Conservation (phyloP, 2,797 vertebrate genomes). For the Takifugu rubripes region DNA sequence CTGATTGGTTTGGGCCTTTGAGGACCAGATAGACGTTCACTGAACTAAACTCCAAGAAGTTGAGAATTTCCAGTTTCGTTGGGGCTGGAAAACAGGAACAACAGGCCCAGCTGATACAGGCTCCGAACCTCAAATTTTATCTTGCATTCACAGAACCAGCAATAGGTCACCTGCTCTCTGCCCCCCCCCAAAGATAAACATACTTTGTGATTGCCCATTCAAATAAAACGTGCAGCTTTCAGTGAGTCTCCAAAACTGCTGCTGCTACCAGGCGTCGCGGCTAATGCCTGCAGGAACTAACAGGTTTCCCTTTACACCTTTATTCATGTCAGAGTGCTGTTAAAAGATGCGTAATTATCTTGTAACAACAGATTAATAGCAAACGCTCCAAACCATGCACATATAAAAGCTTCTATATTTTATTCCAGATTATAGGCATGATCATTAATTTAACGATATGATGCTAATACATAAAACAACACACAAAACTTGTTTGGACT, state of each 20-base stretch:
- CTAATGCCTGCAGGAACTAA: constrained; percentile 3
- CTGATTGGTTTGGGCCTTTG: constrained; percentile 69
- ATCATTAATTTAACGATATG: too few relatives aligned
- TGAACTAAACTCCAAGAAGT: constrained; percentile 40
- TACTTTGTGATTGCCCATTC: constrained; percentile 3
- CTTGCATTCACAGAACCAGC: constrained; percentile 22
- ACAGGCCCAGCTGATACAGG: constrained; percentile 26
- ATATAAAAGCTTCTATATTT: too few relatives aligned
- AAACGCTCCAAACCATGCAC: too few relatives aligned
- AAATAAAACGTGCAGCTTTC: not conserved
- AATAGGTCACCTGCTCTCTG: constrained; percentile 11
- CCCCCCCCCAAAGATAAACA: constrained; percentile 4
- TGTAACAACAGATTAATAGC: too few relatives aligned
- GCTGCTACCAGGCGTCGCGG: not conserved
- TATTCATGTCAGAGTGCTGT: too few relatives aligned
- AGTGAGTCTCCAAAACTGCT: constrained; percentile 8
- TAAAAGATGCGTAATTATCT: too few relatives aligned
- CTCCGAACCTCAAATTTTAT: constrained; percentile 24
- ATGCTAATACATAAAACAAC: too few relatives aligned
- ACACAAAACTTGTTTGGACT: too few relatives aligned
- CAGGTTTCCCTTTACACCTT: not conserved
- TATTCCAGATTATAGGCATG: too few relatives aligned
- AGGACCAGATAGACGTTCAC: constrained; percentile 44
- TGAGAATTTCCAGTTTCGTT: constrained; percentile 37
- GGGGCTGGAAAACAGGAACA: constrained; percentile 28